These are phyloP conservation scores for Otis tarda DNA, from an alignment of 2,113 vertebrate genomes.

Conservation along the genomic window DNA sequence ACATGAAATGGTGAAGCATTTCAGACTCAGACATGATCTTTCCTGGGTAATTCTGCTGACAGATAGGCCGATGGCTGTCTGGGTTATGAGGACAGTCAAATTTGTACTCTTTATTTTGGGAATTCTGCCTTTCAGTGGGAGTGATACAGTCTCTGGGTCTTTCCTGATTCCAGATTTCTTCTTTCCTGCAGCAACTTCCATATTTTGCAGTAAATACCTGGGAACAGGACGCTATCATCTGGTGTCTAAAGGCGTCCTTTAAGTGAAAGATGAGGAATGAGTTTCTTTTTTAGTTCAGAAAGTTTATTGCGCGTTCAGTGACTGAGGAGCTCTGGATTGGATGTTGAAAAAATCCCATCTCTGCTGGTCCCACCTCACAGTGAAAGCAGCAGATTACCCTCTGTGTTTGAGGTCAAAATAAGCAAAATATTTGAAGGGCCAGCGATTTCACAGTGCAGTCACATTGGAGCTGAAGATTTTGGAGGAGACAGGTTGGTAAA, in stretches of 20 bases:
- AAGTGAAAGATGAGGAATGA: not conserved
- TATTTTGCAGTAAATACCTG: not conserved
- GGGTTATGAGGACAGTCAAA: not conserved
- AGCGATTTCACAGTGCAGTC: not conserved
- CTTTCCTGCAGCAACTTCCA: not conserved
- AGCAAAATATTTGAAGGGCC: not conserved
- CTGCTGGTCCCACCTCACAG: not conserved
- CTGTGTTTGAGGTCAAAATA: not conserved
- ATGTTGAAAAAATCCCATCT: not conserved
- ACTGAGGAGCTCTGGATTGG: not conserved
- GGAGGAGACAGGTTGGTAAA: not conserved
- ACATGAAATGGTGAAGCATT: rapidly evolving
- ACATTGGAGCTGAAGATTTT: not conserved
- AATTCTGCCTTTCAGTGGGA: rapidly evolving
- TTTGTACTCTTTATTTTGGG: not conserved
- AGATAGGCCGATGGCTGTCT: not conserved
- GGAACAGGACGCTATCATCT: not conserved
- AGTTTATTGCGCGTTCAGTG: not conserved
- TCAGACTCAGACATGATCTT: not conserved
- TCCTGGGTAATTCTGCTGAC: not conserved
- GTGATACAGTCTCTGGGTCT: not conserved
- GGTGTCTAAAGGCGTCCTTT: not conserved
- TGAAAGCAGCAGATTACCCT: not conserved
- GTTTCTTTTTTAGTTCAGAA: not conserved
- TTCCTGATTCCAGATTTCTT: not conserved